Conservation (phyloP, 2,113 vertebrate genomes). For the Misgurnus mizolepis region DNA sequence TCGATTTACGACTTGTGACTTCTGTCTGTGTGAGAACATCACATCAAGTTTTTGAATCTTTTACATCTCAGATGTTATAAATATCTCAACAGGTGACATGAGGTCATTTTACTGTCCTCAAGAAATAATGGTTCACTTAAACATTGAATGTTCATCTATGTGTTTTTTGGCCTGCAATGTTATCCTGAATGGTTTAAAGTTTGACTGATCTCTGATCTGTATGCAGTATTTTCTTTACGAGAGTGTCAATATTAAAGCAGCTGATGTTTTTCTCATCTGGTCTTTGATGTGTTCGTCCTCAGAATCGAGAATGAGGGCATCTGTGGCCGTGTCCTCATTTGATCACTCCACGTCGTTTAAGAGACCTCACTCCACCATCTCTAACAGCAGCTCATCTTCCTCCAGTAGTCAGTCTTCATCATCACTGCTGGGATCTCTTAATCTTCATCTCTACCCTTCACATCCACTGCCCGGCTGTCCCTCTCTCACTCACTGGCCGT, state of each 20-base stretch:
- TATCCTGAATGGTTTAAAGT: no score
- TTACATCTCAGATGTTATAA: constrained; percentile 12
- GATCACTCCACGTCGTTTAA: constrained; percentile 75
- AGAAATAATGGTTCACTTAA: no score
- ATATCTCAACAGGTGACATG: no score
- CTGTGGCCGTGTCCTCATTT: constrained; percentile 70
- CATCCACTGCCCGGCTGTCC: constrained; percentile 59
- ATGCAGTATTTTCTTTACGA: no score
- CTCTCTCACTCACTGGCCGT: constrained; percentile 73
- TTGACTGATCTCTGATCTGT: no score
- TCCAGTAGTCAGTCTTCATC: constrained; percentile 82
- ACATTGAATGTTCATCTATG: no score
- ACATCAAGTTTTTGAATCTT: constrained; percentile 8
- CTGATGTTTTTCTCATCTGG: no score
- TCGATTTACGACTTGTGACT: constrained; percentile 4
- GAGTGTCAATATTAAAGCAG: no score
- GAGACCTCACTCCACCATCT: constrained; percentile 83
- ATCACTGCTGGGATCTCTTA: constrained; percentile 77
- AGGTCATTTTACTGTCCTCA: no score
- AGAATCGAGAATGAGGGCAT: constrained; percentile 72
- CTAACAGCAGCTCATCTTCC: constrained; percentile 84
- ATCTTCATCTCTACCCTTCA: constrained; percentile 67
- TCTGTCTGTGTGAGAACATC: background rate
- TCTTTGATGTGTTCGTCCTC: background rate
- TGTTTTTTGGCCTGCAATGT: no score